Evolutionary conservation across 2,888 invertebrate species (phyloP), one percentile per base, ranked within the genome.

Genomic region (Ashinkailepas kermadecensis): DNA sequence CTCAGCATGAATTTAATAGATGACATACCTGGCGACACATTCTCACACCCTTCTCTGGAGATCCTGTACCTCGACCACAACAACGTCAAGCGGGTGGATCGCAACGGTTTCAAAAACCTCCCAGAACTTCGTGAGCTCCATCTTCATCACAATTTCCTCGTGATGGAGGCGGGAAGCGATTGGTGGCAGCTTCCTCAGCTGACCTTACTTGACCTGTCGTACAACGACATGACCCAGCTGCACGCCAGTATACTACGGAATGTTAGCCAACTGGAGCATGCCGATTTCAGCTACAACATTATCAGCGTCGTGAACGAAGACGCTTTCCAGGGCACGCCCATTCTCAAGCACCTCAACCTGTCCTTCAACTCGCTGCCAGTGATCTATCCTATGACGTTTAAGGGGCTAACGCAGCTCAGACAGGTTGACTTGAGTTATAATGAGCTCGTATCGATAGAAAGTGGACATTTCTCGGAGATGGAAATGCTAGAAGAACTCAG

Each of bases 381-480:
- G 91, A 92, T 86, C 90, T 92, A 81, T 89, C 91, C 85, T 89
- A 84, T 86, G 58, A 83, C 85, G 81, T 91, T 95, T 54, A 89
- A 89, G 81, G 90, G 91, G 57, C 88, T 93, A 58, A 87, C 89
- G 13, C 89, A 91, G 82, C 86, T 95, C 8, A 90, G 91, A 85
- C 92, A 92, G 81, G 86, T 95, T 67, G 94, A 95, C 87, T 88
- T 95, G 54, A 94, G 94, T 84, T 90, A 91, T 85, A 95, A 95
- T 87, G 91, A 91, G 86, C 87, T 95, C 78, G 91, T 91, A 70
- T 92, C 82, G 56, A 81, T 86, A 39, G 83, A 85, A 18, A 84
- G 84, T 15, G 85, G 84, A 39, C 81, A 83, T n/a, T 90, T 95
- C 25, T 89, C 89, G 81, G 90, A 92, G 57, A 88, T 93, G 59